Evolutionary conservation across 2,797 vertebrate species (phyloP).

Genomic region (Benthosema pterotum): DNA sequence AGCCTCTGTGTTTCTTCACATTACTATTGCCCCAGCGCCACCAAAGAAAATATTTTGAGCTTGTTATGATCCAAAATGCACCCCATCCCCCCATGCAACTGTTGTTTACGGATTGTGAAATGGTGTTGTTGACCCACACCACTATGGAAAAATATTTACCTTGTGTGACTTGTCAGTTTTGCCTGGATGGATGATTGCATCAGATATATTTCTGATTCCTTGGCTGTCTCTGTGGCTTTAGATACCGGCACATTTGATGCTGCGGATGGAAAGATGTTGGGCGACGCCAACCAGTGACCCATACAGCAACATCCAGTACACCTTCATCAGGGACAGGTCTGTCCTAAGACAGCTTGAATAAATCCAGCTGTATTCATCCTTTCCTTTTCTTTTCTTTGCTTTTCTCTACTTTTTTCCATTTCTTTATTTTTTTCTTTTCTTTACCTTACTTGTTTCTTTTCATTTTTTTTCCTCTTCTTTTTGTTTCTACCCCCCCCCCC

Average conservation of each 20-base stretch:
- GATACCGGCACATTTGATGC: conserved; percentile 79
- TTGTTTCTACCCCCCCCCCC: too few species aligned
- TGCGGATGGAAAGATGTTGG: conserved; percentile 81
- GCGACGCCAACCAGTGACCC: conserved; percentile 81
- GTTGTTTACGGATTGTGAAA: conserved; percentile 66
- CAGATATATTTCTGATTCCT: background rate
- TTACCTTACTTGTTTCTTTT: too few species aligned
- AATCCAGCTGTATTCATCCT: background rate
- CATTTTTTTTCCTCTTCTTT: too few species aligned
- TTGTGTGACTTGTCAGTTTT: background rate
- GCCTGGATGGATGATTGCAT: too few species aligned
- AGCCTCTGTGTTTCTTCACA: background rate
- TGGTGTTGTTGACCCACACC: conserved; percentile 26
- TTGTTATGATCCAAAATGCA: conserved; percentile 3
- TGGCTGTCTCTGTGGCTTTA: conserved; percentile 31
- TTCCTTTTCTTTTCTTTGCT: too few species aligned
- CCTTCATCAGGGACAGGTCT: conserved; percentile 80
- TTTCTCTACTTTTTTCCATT: too few species aligned
- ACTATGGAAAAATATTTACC: conserved; percentile 8
- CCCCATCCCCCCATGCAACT: conserved; percentile 36
- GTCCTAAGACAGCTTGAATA: conserved; percentile 15
- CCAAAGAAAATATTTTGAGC: background rate
- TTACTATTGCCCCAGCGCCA: background rate
- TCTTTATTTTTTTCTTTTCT: too few species aligned
- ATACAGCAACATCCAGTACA: conserved; percentile 80